Evolutionary conservation across 1,140 invertebrate genomes (phyloP), one percentile per base, ranked within the genome.

Genomic region (Forficula auricularia): DNA sequence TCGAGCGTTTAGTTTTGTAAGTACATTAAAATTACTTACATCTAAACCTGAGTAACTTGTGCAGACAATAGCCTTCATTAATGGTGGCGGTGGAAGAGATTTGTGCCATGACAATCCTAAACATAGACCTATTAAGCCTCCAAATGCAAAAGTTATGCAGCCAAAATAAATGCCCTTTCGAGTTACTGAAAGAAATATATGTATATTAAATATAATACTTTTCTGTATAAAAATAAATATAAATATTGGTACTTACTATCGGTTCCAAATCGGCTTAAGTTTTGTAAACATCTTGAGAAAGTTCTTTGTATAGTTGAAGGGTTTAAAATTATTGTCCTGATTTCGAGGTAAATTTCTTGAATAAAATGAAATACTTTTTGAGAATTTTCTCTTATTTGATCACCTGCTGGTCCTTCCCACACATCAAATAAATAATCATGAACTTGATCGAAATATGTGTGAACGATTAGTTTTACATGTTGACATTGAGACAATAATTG

Each of bases 51-150:
- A 54, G 50, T 71, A 72, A 48, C 57, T 57, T 40, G 61, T 63
- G 50, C 68, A 69, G 45, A 68, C 62, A 14, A 71, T 50, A 36
- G 68, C 64, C 59, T 63, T 67, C 61, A 72, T 68, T 40, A 61
- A 56, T 43, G 63, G 59, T 18, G 62, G 44, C 39, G 61, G 55
- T 44, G 47, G 49, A 38, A 57, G 50, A 16, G 52, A 43, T 43
- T 54, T 54, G 46, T 53, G 52, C 49, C 57, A 59, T 42, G 58
- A 56, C 19, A 60, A 39, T 9, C 63, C 63, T 38, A 69, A 51
- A 47, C 50, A 57, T 15, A 67, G 57, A 14, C 71, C 70, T 47
- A 71, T 53, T 20, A 68, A 33, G 42, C 56, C 55, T 37, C 71
- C 71, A 37, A 64, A 41, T 8, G 62, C 22, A 43, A 73, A 51